These are phyloP conservation scores for Hoplias malabaricus DNA, from an alignment of 2,113 vertebrate genomes.

Conservation along the genomic window DNA sequence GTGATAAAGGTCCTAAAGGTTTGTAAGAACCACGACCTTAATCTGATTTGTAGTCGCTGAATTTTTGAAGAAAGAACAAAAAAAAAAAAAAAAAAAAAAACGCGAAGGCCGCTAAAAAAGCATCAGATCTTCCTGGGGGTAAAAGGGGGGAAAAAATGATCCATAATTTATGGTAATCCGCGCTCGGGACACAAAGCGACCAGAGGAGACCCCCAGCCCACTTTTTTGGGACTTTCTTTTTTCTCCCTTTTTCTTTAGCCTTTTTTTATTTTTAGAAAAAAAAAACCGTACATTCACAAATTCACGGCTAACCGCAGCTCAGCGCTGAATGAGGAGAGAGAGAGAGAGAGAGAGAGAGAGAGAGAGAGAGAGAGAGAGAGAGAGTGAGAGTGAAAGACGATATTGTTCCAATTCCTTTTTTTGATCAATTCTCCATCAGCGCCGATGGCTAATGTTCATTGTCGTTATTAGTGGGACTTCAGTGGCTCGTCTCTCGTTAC, in stretches of 20 bases:
- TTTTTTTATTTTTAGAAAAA: too few species aligned
- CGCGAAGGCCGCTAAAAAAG: slow-evolving; percentile 19
- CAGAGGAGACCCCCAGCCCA: slow-evolving; percentile 65
- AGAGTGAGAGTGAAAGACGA: slow-evolving; percentile 57
- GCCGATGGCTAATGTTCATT: slow-evolving; percentile 63
- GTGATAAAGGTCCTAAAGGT: too few species aligned
- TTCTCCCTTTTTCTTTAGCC: too few species aligned
- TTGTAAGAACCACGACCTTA: too few species aligned
- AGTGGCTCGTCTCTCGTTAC: slow-evolving; percentile 71
- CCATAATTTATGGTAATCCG: slow-evolving; percentile 82
- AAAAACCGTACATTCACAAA: background rate
- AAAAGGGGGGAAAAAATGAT: slow-evolving; percentile 74
- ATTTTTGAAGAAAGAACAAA: too few species aligned
- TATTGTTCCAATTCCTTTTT: slow-evolving; percentile 52
- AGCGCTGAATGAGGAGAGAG: slow-evolving; percentile 45
- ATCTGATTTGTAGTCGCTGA: too few species aligned
- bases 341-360: too few species aligned
- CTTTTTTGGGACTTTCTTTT: background rate
- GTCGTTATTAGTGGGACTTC: slow-evolving; percentile 55
- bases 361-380: too few species aligned
- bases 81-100: too few species aligned
- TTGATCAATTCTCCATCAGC: slow-evolving; percentile 59
- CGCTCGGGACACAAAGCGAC: slow-evolving; percentile 72
- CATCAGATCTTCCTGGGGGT: slow-evolving; percentile 70
- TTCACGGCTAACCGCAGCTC: background rate